A percentile compares a stretch with the other conserved stretches of the same genome.
These are phyloP conservation scores for Xanthia icteritia DNA, from an alignment of 2,888 invertebrate species.

Conservation along the genomic window DNA sequence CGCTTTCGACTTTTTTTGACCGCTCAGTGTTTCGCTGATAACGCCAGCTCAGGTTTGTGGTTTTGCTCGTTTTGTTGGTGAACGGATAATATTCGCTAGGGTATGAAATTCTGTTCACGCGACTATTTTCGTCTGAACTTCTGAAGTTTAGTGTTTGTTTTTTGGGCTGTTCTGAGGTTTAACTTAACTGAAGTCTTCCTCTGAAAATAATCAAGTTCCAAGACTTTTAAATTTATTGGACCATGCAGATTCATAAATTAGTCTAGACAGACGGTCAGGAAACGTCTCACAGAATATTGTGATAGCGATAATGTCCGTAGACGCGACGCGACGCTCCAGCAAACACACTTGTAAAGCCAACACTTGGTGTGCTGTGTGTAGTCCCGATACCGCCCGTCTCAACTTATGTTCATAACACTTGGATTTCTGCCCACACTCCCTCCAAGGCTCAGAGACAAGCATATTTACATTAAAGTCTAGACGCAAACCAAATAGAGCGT, in stretches of 20 bases:
- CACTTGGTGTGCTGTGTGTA: conserved; percentile 46
- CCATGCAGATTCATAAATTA: neutral
- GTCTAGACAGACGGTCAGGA: conserved; percentile 15
- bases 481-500: conserved; percentile 52
- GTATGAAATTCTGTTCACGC: conserved; percentile 27
- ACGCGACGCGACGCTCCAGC: conserved; percentile 40
- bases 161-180: neutral
- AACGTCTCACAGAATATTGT: conserved; percentile 21
- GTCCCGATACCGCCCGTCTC: conserved; percentile 47
- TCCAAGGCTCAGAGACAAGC: conserved; percentile 29
- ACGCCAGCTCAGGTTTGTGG: conserved; percentile 42
- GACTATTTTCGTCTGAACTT: neutral
- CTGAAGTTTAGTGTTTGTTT: neutral
- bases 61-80: conserved; percentile 39
- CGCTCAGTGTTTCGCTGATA: conserved; percentile 55
- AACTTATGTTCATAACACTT: conserved; percentile 54
- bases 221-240: neutral
- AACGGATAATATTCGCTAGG: conserved; percentile 27
- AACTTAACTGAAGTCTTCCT: neutral
- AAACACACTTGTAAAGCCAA: conserved; percentile 56
- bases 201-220: neutral
- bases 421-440: conserved; percentile 58
- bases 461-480: conserved; percentile 56
- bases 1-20: conserved; percentile 55
- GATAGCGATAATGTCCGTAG: conserved; percentile 33